Base-by-base conservation (phyloP, 2,797 vertebrate genomes). In the Danio kyathit region DNA sequence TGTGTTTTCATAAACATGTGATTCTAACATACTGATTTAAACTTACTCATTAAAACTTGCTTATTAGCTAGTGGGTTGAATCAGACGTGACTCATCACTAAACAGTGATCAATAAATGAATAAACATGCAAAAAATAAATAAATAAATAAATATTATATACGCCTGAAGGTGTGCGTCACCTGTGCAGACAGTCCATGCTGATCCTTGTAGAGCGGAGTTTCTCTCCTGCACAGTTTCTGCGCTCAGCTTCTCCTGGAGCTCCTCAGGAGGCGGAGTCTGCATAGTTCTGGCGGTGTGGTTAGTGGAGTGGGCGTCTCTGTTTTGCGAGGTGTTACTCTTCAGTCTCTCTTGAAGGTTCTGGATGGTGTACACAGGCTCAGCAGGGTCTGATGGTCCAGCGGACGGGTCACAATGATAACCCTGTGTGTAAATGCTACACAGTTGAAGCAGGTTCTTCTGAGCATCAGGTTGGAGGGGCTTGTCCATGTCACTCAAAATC, bases 381-480 rank as follows among this genome's bases (percentile, higher is more conserved):
- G 81, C n/a, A 11, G 63, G n/a, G 52, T 90, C 91, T 5, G 81
- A 74, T 16, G 85, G 74, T 64, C 89, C 86, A 29, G 72, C 85
- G 4, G 89, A 79, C 0, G 80, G 38, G 11, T 86, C 84, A 5
- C 74, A 76, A 2, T 89, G 48, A 14, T 61, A 89, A 13, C 87
- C 89, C 88, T 96, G 97, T 0, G 96, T 98, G 92, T 99, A 99
- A 92, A 99, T 96, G 14, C 94, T 94, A 89, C 95, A 95, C 19
- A 98, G 95, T 81, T 88, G 93, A 44, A 97, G 91, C 65, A 99
- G 92, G 83, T 94, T 96, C 86, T 95, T 91, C 56, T 93, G 95
- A 0, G 96, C 94, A 40, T 95, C 91, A 10, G 88, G 81, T 3
- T 97, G 92, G 59, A 97, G 89, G 3, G 95, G 92, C 60, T 96